These are phyloP conservation scores for Ruditapes philippinarum DNA, from an alignment of 1,140 invertebrate species.

Conservation along the genomic window DNA sequence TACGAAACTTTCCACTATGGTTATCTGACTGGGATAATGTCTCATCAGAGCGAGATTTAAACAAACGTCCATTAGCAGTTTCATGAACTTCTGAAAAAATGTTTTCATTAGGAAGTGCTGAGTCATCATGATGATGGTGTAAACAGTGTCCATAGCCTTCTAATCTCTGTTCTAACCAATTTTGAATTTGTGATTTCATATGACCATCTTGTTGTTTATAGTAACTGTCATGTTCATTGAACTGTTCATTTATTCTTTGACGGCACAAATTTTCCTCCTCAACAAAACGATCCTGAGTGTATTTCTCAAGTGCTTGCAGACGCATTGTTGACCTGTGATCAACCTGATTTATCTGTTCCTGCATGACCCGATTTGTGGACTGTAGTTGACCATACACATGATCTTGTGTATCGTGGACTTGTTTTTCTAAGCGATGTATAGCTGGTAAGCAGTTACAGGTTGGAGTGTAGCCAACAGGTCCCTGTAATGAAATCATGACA, in stretches of 20 bases:
- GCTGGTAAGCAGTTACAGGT: conserved; percentile 94
- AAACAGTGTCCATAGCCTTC: conserved; percentile 80
- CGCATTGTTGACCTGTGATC: conserved; percentile 93
- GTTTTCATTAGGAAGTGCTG: conserved; percentile 80
- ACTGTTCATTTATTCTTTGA: conserved; percentile 71
- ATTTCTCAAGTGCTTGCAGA: conserved; percentile 87
- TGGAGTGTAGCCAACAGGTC: conserved; percentile 95
- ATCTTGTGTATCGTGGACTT: conserved; percentile 94
- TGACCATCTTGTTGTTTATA: conserved; percentile 68
- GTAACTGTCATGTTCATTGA: conserved; percentile 73
- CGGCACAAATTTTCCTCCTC: conserved; percentile 77
- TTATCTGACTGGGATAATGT: conserved; percentile 85
- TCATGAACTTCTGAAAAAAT: conserved; percentile 80
- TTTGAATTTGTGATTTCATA: conserved; percentile 77
- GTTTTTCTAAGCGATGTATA: conserved; percentile 95
- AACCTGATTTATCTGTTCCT: conserved; percentile 92
- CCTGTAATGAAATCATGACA: conserved; percentile 85
- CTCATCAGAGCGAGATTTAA: conserved; percentile 85
- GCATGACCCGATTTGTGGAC: conserved; percentile 92
- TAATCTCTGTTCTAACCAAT: conserved; percentile 80
- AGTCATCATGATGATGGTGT: conserved; percentile 84
- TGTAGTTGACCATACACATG: conserved; percentile 95
- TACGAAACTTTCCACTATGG: conserved; percentile 82
- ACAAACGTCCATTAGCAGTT: conserved; percentile 79
- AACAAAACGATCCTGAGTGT: conserved; percentile 77